Evolutionary conservation across 2,113 vertebrate genomes (phyloP).

Genomic region (Mormyrus lacerda): DNA sequence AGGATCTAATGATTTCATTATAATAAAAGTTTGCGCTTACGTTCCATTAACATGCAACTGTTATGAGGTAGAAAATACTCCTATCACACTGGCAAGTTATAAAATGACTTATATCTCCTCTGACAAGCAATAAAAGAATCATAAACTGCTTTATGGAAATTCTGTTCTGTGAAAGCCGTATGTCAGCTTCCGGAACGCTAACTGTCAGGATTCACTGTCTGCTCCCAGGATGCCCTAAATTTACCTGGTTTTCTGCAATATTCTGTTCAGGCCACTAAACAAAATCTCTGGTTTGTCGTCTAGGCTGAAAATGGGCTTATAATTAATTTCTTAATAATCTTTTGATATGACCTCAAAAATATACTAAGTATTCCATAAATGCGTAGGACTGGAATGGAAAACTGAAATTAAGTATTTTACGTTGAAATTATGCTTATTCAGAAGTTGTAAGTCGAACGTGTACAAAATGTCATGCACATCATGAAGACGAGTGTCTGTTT

Average conservation of each 20-base stretch:
- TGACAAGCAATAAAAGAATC: slow-evolving; percentile 6
- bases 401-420: background rate
- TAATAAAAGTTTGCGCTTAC: background rate
- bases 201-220: background rate
- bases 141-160: background rate
- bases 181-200: background rate
- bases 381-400: background rate
- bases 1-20: background rate
- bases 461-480: background rate
- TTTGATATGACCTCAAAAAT: background rate
- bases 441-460: background rate
- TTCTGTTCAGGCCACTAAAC: background rate
- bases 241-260: background rate
- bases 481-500: background rate
- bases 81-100: background rate
- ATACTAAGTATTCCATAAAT: background rate
- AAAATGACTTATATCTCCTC: slow-evolving; percentile 1
- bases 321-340: background rate
- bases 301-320: background rate
- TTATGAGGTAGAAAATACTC: background rate
- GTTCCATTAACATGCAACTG: background rate
- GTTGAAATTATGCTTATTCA: background rate
- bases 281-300: background rate
- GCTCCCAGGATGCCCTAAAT: background rate
- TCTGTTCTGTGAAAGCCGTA: background rate